Base-by-base conservation (phyloP, 2,888 invertebrate genomes). In the Polia nebulosa region DNA sequence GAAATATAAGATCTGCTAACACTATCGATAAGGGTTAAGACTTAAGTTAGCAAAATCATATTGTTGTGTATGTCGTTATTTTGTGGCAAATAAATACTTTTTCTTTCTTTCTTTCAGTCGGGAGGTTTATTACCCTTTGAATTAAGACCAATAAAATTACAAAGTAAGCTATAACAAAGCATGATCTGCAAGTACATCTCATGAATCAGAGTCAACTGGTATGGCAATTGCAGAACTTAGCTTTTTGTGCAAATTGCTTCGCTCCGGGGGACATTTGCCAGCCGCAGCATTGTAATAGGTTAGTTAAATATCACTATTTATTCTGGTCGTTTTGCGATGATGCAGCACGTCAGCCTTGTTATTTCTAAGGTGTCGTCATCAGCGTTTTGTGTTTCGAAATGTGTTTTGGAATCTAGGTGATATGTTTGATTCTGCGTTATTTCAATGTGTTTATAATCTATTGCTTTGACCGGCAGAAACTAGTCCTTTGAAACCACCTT, bases 191-290 rank as follows among this genome's bases (percentile, higher is more conserved):
- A 71, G 49, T 76, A 72, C 67, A 76, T 72, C 60, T n/a, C 58
- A 52, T 27, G 60, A 77, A 77, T 73, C 64, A 64, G 17, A 49
- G 64, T 59, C 58, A 62, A 73, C 41, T 68, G 59, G 64, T 76
- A 62, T 62, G 22, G 71, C 74, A 73, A 82, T 65, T 45, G 68
- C 67, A 64, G 60, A 69, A 81, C 71, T 74, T 59, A 9, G 72
- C 67, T 77, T 84, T 84, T 83, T 83, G 82, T 71, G 75, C 77
- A 84, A 84, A 84, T 84, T 76, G 72, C 76, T 47, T 72, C 80
- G 82, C 84, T 75, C 66, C 80, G 56, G 84, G 84, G 82, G 77
- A 74, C 72, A 36, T 61, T 71, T 55, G 65, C 66, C 69, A 58
- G 65, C 63, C 44, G 45, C 66, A 65, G 60, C 64, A 71, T 82